Conservation (phyloP, 2,888 invertebrate species). For the Leptogaster cylindrica region DNA sequence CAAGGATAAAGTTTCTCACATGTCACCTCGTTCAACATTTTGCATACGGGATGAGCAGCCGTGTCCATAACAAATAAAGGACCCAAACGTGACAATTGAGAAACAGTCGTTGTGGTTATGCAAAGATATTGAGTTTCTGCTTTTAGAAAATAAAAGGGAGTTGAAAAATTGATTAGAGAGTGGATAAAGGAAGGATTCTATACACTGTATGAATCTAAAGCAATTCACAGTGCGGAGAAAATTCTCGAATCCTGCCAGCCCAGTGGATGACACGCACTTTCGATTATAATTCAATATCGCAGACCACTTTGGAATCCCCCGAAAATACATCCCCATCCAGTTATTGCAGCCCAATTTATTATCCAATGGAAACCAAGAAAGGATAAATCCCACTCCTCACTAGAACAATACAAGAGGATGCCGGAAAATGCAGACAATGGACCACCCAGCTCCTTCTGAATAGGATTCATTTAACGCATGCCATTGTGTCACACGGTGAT, state of each 20-base stretch:
- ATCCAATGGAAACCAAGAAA: constrained; percentile 32
- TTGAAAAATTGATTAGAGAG: background rate
- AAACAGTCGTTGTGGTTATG: background rate
- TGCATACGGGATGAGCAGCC: constrained; percentile 8
- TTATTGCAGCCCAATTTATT: constrained; percentile 38
- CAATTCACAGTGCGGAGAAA: background rate
- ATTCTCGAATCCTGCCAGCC: constrained; percentile 9
- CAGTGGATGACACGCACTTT: constrained; percentile 22
- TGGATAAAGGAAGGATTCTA: background rate
- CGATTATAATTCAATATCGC: constrained; percentile 16
- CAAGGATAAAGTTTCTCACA: constrained; percentile 33
- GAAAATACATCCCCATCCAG: background rate
- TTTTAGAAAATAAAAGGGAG: background rate
- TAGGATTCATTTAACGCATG: constrained; percentile 46
- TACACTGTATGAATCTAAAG: background rate
- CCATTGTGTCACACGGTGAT: constrained; percentile 47
- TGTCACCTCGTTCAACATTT: constrained; percentile 28
- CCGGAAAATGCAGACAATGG: constrained; percentile 41
- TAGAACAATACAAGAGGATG: constrained; percentile 41
- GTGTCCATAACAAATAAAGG: constrained; percentile 24
- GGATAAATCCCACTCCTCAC: constrained; percentile 43
- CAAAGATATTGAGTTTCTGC: constrained; percentile 11
- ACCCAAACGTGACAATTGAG: constrained; percentile 9
- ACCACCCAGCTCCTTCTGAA: constrained; percentile 39
- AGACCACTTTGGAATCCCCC: background rate